These are phyloP conservation scores for Mormyrus proboscirostris DNA, from an alignment of 2,797 vertebrate species.

Conservation along the genomic window DNA sequence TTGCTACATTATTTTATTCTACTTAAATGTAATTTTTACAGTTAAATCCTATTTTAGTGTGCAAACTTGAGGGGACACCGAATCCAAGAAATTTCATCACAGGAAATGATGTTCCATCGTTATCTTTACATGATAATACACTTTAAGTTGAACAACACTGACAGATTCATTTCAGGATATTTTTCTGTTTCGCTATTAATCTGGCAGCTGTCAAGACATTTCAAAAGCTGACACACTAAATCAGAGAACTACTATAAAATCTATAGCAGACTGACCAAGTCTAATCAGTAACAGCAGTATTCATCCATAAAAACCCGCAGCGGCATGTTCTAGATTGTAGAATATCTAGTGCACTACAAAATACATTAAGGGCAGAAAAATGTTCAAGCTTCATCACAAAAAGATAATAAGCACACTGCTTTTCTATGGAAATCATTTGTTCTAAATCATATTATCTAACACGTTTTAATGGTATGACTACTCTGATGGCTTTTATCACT, in stretches of 20 bases:
- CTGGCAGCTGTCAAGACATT: neutral
- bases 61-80: neutral
- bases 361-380: neutral
- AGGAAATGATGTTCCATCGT: neutral
- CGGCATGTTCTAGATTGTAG: neutral
- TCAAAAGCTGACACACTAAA: neutral
- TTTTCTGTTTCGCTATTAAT: neutral
- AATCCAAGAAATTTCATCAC: neutral
- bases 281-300: neutral
- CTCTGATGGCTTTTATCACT: neutral
- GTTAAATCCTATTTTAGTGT: neutral
- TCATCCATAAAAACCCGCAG: neutral
- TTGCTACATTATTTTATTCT: neutral
- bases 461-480: neutral
- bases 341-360: neutral
- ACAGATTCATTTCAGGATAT: neutral
- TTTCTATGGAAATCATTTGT: neutral
- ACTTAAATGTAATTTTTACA: neutral
- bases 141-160: neutral
- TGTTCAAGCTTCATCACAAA: neutral
- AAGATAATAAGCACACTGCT: neutral
- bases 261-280: neutral
- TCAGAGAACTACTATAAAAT: neutral
- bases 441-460: neutral
- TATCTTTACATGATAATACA: neutral